Conservation (phyloP, 1,140 invertebrate species). For the Cecropterus lyciades region DNA sequence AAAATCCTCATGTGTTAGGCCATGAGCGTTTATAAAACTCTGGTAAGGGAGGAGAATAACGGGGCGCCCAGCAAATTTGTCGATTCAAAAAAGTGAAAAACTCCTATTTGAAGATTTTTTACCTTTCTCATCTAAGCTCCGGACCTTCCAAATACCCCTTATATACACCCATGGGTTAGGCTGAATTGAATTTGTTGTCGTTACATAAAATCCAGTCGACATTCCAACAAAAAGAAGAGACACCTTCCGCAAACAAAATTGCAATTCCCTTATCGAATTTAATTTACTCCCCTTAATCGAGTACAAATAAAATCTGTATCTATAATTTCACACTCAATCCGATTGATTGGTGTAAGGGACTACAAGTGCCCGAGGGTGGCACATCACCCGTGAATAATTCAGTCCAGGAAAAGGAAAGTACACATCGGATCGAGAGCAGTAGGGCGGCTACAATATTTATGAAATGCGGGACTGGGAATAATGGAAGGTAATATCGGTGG, state of each 20-base stretch:
- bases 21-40: no score
- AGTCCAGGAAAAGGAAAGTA: slow-evolving; percentile 1
- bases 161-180: no score
- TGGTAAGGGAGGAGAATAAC: no score
- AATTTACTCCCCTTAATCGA: not conserved
- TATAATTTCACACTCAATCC: not conserved
- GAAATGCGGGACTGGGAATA: not conserved
- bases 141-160: no score
- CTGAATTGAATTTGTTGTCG: no score
- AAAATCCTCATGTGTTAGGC: no score
- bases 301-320: not conserved
- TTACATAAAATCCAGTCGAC: no score
- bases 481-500: not conserved
- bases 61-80: no score
- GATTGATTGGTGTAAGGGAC: not conserved
- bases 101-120: no score
- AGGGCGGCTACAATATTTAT: not conserved
- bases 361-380: not conserved
- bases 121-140: no score
- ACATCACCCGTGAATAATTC: not conserved
- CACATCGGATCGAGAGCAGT: not conserved
- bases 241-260: not conserved
- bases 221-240: no score
- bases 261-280: not conserved
- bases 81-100: no score